phyloP scores from a whole-genome alignment of 30 jellyfish, hydroid and myxozoan species.

The Turritopsis rubra region DNA sequence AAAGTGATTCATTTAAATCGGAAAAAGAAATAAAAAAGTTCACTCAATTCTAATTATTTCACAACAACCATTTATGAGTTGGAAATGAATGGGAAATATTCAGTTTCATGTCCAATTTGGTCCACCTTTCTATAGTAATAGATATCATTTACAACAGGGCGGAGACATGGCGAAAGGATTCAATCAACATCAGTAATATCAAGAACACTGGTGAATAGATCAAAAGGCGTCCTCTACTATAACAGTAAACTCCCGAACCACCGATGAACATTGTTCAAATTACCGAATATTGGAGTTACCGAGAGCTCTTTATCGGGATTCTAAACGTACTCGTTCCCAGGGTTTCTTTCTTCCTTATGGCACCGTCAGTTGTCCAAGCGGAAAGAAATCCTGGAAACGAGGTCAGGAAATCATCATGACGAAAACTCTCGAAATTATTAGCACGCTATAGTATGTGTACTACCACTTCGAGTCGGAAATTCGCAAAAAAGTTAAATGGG shows the following conservation, averaged over 20 bases:
- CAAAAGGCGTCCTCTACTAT: background rate
- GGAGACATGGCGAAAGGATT: background rate
- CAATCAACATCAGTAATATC: background rate
- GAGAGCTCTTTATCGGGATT: too few relatives aligned
- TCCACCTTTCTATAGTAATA: background rate
- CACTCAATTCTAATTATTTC: background rate
- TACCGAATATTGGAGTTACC: too few relatives aligned
- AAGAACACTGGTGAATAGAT: background rate
- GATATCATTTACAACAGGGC: background rate
- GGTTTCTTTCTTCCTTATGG: too few relatives aligned
- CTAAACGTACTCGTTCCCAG: too few relatives aligned
- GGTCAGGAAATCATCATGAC: too few relatives aligned
- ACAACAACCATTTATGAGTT: background rate
- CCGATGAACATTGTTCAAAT: too few relatives aligned
- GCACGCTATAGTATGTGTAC: too few relatives aligned
- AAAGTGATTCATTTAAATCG: background rate
- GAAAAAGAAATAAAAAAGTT: background rate
- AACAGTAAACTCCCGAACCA: background rate
- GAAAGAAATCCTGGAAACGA: too few relatives aligned
- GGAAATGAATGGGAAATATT: background rate
- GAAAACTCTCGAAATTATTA: too few relatives aligned
- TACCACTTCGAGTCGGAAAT: too few relatives aligned
- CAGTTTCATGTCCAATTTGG: background rate
- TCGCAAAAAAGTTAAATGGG: too few relatives aligned
- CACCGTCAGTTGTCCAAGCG: too few relatives aligned